Evolutionary conservation across 2,113 vertebrate species (phyloP).

Genomic region (Jacana jacana): DNA sequence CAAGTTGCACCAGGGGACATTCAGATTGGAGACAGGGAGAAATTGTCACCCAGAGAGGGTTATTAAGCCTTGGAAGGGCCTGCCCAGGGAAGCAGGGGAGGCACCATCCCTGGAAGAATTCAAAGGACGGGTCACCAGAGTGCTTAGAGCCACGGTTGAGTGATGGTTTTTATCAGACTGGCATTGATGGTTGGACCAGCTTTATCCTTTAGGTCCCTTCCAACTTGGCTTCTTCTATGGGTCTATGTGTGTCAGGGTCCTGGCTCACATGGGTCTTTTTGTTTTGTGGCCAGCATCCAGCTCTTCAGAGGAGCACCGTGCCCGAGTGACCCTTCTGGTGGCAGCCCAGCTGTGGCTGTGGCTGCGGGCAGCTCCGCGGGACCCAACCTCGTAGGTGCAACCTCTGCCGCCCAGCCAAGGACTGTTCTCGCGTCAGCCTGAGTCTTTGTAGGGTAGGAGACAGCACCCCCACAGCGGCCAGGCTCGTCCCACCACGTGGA

Average conservation of each 20-base stretch:
- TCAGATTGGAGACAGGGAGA: too few relatives aligned
- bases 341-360: conserved; percentile 72
- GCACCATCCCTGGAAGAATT: too few relatives aligned
- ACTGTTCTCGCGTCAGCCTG: conserved; percentile 69
- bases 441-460: conserved; percentile 70
- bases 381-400: conserved; percentile 64
- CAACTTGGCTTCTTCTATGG: too few relatives aligned
- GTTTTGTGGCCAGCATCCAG: conserved; percentile 71
- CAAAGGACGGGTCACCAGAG: too few relatives aligned
- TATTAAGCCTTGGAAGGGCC: too few relatives aligned
- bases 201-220: too few relatives aligned
- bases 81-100: too few relatives aligned
- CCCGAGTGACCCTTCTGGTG: conserved; percentile 55
- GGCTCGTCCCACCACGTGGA: not conserved
- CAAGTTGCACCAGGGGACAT: too few relatives aligned
- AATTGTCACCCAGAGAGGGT: too few relatives aligned
- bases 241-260: fast-evolving
- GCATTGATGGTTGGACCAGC: too few relatives aligned
- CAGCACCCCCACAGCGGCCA: conserved; percentile 17
- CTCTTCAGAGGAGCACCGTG: conserved; percentile 62
- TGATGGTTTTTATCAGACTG: too few relatives aligned
- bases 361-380: conserved; percentile 53
- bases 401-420: conserved; percentile 41
- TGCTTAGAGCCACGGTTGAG: too few relatives aligned
- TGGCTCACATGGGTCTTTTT: fast-evolving